phyloP scores from a whole-genome alignment of 2,797 vertebrate species.

The Acanthurus tractus region DNA sequence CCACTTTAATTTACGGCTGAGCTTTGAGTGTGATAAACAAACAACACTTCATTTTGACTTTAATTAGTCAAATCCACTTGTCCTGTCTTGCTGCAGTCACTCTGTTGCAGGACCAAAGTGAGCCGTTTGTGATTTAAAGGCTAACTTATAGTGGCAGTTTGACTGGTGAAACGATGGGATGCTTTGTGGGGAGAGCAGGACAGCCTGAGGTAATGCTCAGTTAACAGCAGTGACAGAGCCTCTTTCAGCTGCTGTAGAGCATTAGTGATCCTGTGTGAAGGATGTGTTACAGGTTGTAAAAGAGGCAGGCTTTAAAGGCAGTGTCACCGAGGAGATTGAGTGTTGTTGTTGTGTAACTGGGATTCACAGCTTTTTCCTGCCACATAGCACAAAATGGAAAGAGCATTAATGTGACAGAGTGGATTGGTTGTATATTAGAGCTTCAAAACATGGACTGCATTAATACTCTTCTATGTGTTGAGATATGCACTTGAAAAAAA shows the following conservation, averaged over 20 bases:
- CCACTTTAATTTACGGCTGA: conserved; percentile 19
- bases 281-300: conserved; percentile 36
- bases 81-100: conserved; percentile 24
- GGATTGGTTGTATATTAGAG: not conserved
- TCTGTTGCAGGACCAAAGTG: conserved; percentile 30
- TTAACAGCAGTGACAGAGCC: conserved; percentile 48
- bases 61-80: conserved; percentile 52
- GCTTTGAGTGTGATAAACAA: conserved; percentile 40
- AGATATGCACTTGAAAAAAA: no score
- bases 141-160: conserved; percentile 37
- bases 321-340: conserved; percentile 26
- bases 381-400: conserved; percentile 5
- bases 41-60: conserved; percentile 52
- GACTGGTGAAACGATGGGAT: conserved; percentile 31
- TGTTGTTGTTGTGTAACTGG: not conserved
- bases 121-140: conserved; percentile 36
- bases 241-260: conserved; percentile 41
- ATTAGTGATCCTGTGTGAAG: conserved; percentile 39
- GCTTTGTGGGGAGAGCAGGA: conserved; percentile 28
- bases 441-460: no score
- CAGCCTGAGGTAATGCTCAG: conserved; percentile 39
- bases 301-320: conserved; percentile 43
- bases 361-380: conserved; percentile 2
- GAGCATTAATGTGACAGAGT: conserved; percentile 6
- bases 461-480: no score